Percentiles rank a stretch among this genome's conserved stretches.
phyloP scores from a whole-genome alignment of 2,888 invertebrate species.

The Quadroppia sp. region DNA sequence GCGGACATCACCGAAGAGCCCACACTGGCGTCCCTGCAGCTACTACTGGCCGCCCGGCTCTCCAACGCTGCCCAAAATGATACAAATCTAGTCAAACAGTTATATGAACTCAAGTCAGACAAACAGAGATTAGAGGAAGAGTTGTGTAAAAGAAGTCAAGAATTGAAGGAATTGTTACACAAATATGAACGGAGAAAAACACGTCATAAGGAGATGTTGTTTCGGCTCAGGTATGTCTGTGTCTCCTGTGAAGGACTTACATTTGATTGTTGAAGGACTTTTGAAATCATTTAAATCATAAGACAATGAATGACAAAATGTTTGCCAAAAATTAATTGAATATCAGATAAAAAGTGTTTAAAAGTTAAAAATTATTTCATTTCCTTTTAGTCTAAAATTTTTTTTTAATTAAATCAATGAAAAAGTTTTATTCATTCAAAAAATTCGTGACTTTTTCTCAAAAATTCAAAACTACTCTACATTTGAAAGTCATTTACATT shows the following conservation, averaged over 20 bases:
- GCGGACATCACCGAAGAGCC: not conserved
- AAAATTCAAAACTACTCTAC: too few relatives aligned
- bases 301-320: too few relatives aligned
- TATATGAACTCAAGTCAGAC: slow-evolving; percentile 45
- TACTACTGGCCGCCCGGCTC: slow-evolving; percentile 12
- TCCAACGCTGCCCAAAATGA: slow-evolving; percentile 40
- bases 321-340: too few relatives aligned
- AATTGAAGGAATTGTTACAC: slow-evolving; percentile 44
- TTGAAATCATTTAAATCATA: too few relatives aligned
- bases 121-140: slow-evolving; percentile 45
- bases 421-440: too few relatives aligned
- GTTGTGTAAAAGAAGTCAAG: slow-evolving; percentile 44
- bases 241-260: too few relatives aligned
- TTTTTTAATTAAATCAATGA: too few relatives aligned
- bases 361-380: too few relatives aligned
- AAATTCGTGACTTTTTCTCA: too few relatives aligned
- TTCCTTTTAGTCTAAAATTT: too few relatives aligned
- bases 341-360: not conserved
- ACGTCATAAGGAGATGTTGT: slow-evolving; percentile 46
- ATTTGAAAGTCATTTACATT: too few relatives aligned
- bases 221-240: slow-evolving; percentile 44
- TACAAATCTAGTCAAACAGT: slow-evolving; percentile 45
- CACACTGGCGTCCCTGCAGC: not conserved
- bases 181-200: slow-evolving; percentile 46
- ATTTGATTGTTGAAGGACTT: too few relatives aligned